Conservation (phyloP, 2,888 invertebrate species). For the Nymphalis polychloros region DNA sequence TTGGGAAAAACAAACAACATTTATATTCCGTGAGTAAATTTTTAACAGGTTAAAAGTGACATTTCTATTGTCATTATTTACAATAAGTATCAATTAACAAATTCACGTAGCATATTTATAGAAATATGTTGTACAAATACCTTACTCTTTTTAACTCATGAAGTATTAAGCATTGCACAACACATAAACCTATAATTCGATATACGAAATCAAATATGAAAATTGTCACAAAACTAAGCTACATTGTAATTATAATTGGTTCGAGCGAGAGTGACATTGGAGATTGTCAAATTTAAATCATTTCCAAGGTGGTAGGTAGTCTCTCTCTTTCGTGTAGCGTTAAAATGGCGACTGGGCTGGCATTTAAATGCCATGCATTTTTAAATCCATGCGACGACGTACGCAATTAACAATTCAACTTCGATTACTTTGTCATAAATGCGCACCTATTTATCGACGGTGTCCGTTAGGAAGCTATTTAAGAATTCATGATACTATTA, state of each 20-base stretch:
- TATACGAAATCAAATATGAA: constrained; percentile 1
- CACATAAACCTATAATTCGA: too few relatives aligned
- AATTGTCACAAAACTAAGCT: constrained; percentile 54
- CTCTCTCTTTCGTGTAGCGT: constrained; percentile 73
- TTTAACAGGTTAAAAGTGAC: too few relatives aligned
- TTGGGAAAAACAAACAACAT: too few relatives aligned
- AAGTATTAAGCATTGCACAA: too few relatives aligned
- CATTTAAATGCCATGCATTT: constrained; percentile 82
- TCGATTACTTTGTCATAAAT: constrained; percentile 77
- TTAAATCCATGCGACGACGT: constrained; percentile 76
- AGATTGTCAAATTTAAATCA: constrained; percentile 81
- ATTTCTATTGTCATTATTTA: too few relatives aligned
- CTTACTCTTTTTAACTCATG: too few relatives aligned
- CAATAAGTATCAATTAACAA: too few relatives aligned
- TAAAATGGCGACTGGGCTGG: constrained; percentile 77
- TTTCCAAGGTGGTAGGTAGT: constrained; percentile 80
- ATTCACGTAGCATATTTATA: too few relatives aligned
- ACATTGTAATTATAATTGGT: constrained; percentile 43
- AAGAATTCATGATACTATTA: constrained; percentile 60
- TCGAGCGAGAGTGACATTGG: constrained; percentile 76
- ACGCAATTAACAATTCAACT: constrained; percentile 76
- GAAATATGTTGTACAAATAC: too few relatives aligned
- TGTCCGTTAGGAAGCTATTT: constrained; percentile 65
- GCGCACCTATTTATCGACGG: constrained; percentile 55
- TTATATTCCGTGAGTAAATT: too few relatives aligned